Evolutionary conservation across 2,888 invertebrate species (phyloP).

Genomic region (Latrodectus hesperus): DNA sequence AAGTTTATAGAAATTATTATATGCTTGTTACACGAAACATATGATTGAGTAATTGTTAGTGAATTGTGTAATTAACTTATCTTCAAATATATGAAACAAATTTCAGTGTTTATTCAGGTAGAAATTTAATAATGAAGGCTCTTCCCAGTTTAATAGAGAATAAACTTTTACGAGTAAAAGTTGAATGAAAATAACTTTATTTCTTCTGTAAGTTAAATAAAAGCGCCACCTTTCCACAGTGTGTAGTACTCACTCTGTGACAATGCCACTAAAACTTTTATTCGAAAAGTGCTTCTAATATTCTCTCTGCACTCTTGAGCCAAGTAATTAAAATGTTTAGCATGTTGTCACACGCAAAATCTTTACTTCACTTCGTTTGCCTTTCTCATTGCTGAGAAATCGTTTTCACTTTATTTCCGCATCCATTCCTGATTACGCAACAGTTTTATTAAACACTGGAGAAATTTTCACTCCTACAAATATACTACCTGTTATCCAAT

Average conservation of each 20-base stretch:
- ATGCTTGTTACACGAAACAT: too few relatives aligned
- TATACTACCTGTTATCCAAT: slow-evolving; percentile 54
- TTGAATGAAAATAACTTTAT: too few relatives aligned
- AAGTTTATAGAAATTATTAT: too few relatives aligned
- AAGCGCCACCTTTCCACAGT: not conserved
- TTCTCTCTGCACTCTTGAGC: not conserved
- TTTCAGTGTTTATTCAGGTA: too few relatives aligned
- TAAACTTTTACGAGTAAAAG: too few relatives aligned
- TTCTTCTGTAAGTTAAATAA: not conserved
- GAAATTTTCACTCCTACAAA: not conserved
- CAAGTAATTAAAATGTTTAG: slow-evolving; percentile 29
- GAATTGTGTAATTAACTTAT: too few relatives aligned
- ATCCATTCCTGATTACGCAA: slow-evolving; percentile 26
- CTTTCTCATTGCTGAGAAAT: not conserved
- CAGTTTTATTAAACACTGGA: slow-evolving; percentile 27
- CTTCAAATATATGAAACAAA: too few relatives aligned
- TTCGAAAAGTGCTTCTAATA: slow-evolving; percentile 1
- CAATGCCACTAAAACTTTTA: slow-evolving; percentile 20
- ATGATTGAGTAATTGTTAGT: too few relatives aligned
- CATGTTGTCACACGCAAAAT: not conserved
- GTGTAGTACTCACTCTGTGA: not conserved
- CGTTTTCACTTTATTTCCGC: not conserved
- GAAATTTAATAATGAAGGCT: too few relatives aligned
- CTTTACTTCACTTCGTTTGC: not conserved
- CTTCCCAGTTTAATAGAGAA: too few relatives aligned